These are phyloP conservation scores for Melanargia galathea DNA, from an alignment of 2,888 invertebrate species.

Conservation along the genomic window DNA sequence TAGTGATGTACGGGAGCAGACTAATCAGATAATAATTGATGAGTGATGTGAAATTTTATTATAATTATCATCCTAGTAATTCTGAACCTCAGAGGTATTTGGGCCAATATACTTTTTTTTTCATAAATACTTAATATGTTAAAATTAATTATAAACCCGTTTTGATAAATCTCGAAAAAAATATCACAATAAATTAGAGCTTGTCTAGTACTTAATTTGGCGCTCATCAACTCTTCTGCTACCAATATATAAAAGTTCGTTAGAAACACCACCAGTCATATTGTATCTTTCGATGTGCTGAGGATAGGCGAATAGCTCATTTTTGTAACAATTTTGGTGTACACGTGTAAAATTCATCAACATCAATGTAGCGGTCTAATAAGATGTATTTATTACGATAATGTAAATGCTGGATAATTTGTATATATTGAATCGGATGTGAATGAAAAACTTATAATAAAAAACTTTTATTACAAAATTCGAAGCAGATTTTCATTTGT, in stretches of 20 bases:
- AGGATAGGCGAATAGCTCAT: conserved; percentile 57
- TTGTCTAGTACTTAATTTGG: too few species aligned
- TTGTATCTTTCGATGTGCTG: conserved; percentile 53
- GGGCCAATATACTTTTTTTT: too few species aligned
- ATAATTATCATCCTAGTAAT: too few species aligned
- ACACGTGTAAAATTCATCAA: conserved; percentile 63
- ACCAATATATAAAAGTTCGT: conserved; percentile 21
- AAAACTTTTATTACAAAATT: conserved; percentile 78
- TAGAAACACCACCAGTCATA: conserved; percentile 38
- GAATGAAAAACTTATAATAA: conserved; percentile 72
- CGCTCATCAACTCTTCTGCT: conserved; percentile 13
- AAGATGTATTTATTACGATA: conserved; percentile 66
- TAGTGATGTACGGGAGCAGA: too few species aligned
- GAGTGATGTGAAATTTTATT: too few species aligned
- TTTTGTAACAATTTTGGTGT: conserved; percentile 68
- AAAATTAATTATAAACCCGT: too few species aligned
- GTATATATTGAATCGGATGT: conserved; percentile 81
- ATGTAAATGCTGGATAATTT: conserved; percentile 79
- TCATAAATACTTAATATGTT: too few species aligned
- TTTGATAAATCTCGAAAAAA: too few species aligned
- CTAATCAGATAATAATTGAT: too few species aligned
- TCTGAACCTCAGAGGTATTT: too few species aligned
- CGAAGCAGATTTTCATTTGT: conserved; percentile 69
- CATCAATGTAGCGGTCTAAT: conserved; percentile 61
- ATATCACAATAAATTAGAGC: too few species aligned